phyloP scores from a whole-genome alignment of 2,797 vertebrate genomes.

The Lepus townsendii region DNA sequence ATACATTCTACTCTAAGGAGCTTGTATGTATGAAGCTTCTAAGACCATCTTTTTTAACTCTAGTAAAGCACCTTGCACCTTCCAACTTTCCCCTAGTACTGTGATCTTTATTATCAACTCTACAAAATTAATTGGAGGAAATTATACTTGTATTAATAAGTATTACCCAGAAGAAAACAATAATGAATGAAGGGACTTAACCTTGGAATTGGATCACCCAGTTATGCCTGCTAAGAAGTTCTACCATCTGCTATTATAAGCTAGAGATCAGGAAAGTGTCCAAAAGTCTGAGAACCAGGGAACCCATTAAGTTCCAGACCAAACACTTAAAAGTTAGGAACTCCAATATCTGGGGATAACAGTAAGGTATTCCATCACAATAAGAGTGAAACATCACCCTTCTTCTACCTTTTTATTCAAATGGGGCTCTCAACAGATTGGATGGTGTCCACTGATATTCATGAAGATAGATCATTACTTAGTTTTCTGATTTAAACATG shows the following conservation, averaged over 20 bases:
- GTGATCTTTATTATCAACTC: conserved; percentile 15
- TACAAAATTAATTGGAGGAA: not conserved
- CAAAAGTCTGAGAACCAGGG: not conserved
- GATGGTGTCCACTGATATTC: not conserved
- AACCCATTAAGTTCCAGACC: not conserved
- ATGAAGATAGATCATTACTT: not conserved
- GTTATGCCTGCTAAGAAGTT: not conserved
- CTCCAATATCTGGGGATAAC: not conserved
- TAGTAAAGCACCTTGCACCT: not conserved
- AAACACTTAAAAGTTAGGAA: not conserved
- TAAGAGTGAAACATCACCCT: not conserved
- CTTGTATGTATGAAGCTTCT: not conserved
- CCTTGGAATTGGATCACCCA: not conserved
- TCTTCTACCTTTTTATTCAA: not conserved
- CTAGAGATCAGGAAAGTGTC: not conserved
- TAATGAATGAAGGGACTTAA: not conserved
- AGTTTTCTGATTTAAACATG: not conserved
- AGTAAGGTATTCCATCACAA: not conserved
- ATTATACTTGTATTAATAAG: not conserved
- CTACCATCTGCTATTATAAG: not conserved
- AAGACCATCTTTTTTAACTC: not conserved
- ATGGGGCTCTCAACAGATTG: not conserved
- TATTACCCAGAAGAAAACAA: not conserved
- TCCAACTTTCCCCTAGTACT: not conserved
- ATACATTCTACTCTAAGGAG: conserved; percentile 14